Evolutionary conservation across 2,888 invertebrate species (phyloP).

Genomic region (Sarcophaga carnaria): DNA sequence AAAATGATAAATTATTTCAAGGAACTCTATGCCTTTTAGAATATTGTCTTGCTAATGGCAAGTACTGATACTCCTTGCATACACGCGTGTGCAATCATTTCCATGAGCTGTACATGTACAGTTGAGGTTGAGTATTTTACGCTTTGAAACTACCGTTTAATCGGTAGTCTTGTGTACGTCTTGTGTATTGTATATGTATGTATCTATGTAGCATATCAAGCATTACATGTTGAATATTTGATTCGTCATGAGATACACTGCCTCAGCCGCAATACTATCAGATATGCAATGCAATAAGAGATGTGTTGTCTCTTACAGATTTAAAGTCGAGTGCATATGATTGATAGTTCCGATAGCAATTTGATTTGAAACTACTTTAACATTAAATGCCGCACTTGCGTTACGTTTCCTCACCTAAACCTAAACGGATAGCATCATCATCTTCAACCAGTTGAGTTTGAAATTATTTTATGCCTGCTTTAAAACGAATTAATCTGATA

Average conservation of each 20-base stretch:
- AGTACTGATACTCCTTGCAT: neutral
- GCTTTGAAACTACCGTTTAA: neutral
- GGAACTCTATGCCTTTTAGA: neutral
- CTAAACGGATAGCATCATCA: too few relatives aligned
- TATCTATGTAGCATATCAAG: neutral
- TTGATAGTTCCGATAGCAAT: conserved; percentile 50
- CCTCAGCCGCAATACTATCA: neutral
- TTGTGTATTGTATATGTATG: too few relatives aligned
- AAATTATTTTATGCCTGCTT: too few relatives aligned
- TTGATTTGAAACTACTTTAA: neutral
- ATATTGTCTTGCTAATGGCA: neutral
- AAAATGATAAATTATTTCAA: neutral
- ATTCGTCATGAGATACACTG: conserved; percentile 33
- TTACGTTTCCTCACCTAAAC: too few relatives aligned
- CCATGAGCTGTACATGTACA: neutral
- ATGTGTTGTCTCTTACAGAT: neutral
- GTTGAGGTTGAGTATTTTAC: neutral
- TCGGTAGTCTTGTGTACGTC: too few relatives aligned
- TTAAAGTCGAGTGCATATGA: conserved; percentile 9
- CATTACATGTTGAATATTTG: conserved; percentile 1
- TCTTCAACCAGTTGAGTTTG: too few relatives aligned
- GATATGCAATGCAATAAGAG: neutral
- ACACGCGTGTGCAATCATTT: neutral
- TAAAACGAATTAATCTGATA: too few relatives aligned
- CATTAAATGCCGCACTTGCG: too few relatives aligned